Conservation (phyloP, 2,797 vertebrate genomes). For the Tragelaphus oryx region DNA sequence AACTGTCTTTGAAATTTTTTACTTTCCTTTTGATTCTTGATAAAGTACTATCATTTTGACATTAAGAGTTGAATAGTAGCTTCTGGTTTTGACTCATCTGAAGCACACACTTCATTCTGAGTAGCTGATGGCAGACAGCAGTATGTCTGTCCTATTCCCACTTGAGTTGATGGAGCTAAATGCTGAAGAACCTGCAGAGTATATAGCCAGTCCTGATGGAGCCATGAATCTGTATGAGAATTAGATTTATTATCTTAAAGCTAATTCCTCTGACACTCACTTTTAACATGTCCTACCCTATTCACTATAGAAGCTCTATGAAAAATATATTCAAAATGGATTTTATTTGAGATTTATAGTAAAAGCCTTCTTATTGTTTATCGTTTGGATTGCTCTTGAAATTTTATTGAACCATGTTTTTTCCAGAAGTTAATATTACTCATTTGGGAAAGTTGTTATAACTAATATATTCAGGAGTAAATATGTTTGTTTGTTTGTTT, state of each 20-base stretch:
- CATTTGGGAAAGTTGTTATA: background rate
- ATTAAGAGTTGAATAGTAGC: background rate
- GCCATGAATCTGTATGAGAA: background rate
- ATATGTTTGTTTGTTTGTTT: background rate
- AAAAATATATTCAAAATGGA: background rate
- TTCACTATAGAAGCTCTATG: background rate
- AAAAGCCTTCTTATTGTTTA: background rate
- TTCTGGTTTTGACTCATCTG: background rate
- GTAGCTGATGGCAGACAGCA: background rate
- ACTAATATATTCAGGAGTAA: background rate
- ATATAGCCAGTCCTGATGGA: background rate
- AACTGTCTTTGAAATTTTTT: background rate
- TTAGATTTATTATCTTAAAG: background rate
- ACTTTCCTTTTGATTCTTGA: slow-evolving; percentile 13
- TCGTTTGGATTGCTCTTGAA: slow-evolving; percentile 19
- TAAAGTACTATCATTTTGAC: background rate
- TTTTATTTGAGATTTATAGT: background rate
- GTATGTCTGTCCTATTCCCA: background rate
- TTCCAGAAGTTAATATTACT: background rate
- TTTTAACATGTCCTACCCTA: background rate
- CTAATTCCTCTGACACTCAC: background rate
- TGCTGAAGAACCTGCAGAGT: background rate
- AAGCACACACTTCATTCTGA: background rate
- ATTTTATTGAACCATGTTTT: background rate
- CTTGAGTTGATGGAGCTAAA: background rate